phyloP scores from a whole-genome alignment of 2,888 invertebrate genomes.

The Drosophila meridiana region DNA sequence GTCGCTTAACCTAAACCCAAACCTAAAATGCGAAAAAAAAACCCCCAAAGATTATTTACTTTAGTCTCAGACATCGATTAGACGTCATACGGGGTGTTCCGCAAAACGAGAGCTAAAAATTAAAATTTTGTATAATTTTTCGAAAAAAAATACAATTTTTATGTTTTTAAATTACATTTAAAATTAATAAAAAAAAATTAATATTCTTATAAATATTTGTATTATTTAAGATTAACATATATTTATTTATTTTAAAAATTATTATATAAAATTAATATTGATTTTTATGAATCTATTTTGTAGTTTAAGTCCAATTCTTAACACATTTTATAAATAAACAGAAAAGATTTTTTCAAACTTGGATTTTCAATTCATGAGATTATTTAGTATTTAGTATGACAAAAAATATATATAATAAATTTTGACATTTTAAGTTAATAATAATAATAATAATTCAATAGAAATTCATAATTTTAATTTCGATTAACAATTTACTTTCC shows the following conservation, averaged over 20 bases:
- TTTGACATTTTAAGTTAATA: too few species aligned
- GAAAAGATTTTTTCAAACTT: too few species aligned
- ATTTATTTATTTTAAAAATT: background rate
- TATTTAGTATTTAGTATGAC: too few species aligned
- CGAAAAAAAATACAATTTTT: background rate
- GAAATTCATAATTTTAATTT: background rate
- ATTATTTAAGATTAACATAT: background rate
- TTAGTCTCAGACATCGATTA: slow-evolving; percentile 47
- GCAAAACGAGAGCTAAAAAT: background rate
- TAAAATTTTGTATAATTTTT: too few species aligned
- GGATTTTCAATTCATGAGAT: too few species aligned
- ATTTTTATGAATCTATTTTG: too few species aligned
- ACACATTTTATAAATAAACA: too few species aligned
- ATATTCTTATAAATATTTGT: too few species aligned
- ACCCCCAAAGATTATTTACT: slow-evolving; percentile 69
- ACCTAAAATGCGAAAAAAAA: slow-evolving; percentile 65
- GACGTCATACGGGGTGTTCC: slow-evolving; percentile 24
- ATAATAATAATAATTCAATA: too few species aligned
- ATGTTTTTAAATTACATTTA: background rate
- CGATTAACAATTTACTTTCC: background rate
- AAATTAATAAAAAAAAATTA: background rate
- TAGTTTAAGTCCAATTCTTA: too few species aligned
- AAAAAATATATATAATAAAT: too few species aligned
- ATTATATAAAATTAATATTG: too few species aligned
- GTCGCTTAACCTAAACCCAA: slow-evolving; percentile 69